Conservation (phyloP, 2,797 vertebrate genomes). For the Scyliorhinus canicula region DNA sequence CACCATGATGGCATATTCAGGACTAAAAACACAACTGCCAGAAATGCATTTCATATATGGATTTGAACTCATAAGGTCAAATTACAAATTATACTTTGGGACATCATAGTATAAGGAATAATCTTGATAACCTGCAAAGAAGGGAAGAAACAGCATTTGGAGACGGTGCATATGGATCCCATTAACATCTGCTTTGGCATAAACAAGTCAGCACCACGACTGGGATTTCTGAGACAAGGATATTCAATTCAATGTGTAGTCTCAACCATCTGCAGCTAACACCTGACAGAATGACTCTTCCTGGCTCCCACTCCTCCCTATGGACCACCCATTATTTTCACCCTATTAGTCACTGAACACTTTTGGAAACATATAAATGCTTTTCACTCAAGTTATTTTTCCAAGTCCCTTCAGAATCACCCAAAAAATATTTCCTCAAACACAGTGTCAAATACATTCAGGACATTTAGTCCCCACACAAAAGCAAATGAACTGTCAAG, state of each 20-base stretch:
- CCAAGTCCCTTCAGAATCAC: not conserved
- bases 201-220: not conserved
- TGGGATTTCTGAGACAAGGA: not conserved
- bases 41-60: not conserved
- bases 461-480: not conserved
- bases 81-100: not conserved
- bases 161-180: not conserved
- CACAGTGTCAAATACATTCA: not conserved
- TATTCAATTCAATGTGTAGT: not conserved
- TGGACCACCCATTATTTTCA: not conserved
- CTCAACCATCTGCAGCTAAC: not conserved
- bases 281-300: not conserved
- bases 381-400: not conserved
- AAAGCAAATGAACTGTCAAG: not conserved
- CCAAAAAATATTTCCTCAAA: not conserved
- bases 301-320: not conserved
- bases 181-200: slow-evolving; percentile 20
- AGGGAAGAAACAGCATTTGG: not conserved
- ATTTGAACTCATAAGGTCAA: not conserved
- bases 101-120: not conserved
- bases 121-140: not conserved
- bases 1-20: not conserved
- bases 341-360: not conserved
- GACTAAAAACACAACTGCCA: not conserved
- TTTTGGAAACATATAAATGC: not conserved